Percentiles rank a stretch among this genome's conserved stretches.
Conservation (phyloP, 2,888 invertebrate species). For the Synanthedon formicaeformis region DNA sequence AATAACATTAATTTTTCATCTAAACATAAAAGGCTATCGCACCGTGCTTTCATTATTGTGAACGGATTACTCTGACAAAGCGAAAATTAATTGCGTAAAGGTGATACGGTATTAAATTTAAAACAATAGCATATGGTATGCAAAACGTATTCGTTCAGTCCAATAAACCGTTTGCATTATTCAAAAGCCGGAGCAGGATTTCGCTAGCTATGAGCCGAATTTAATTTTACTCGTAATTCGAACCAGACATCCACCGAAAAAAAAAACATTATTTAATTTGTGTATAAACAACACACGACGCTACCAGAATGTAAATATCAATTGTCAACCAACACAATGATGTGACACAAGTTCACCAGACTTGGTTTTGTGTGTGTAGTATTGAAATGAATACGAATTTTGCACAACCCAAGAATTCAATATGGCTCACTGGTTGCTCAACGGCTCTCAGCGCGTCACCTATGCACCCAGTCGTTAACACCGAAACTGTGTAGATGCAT, state of each 20-base stretch:
- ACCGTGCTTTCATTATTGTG: neutral
- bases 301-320: slow-evolving; percentile 13
- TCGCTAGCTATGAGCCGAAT: slow-evolving; percentile 39
- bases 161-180: slow-evolving; percentile 61
- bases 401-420: slow-evolving; percentile 14
- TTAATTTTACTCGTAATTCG: slow-evolving; percentile 54
- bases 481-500: neutral
- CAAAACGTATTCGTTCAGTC: slow-evolving; percentile 32
- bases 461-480: slow-evolving; percentile 3
- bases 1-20: neutral
- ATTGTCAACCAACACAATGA: slow-evolving; percentile 7
- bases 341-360: neutral
- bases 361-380: neutral
- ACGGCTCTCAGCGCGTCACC: slow-evolving; percentile 4
- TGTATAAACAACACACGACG: slow-evolving; percentile 23
- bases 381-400: slow-evolving; percentile 6
- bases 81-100: slow-evolving; percentile 20
- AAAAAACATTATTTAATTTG: slow-evolving; percentile 31
- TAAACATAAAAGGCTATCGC: neutral
- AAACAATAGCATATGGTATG: slow-evolving; percentile 31
- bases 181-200: slow-evolving; percentile 53
- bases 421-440: slow-evolving; percentile 9
- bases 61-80: slow-evolving; percentile 6
- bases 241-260: slow-evolving; percentile 27
- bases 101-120: slow-evolving; percentile 16